Evolutionary conservation across 2,113 vertebrate species (phyloP).

Genomic region (Bungarus multicinctus): DNA sequence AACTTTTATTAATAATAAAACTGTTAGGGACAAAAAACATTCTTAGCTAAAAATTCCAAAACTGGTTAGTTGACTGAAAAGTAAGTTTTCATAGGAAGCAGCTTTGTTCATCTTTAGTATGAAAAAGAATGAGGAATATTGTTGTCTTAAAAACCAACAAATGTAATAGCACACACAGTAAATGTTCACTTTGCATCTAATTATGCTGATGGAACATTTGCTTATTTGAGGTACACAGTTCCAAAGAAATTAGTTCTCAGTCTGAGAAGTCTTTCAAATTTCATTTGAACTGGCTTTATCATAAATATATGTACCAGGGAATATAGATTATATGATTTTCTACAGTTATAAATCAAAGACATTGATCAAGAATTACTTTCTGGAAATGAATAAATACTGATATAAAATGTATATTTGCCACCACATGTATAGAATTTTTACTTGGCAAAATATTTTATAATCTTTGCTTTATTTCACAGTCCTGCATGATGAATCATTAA

Average conservation of each 20-base stretch:
- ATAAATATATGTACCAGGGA: neutral
- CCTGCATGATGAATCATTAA: neutral
- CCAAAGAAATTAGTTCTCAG: neutral
- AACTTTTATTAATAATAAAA: neutral
- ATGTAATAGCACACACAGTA: neutral
- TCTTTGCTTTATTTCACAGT: neutral
- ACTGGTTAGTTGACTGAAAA: neutral
- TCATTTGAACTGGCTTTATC: neutral
- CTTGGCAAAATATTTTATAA: neutral
- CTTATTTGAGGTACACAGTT: neutral
- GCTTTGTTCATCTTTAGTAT: neutral
- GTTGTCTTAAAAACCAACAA: neutral
- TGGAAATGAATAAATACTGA: neutral
- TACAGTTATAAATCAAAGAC: neutral
- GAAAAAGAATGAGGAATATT: neutral
- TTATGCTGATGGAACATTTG: neutral
- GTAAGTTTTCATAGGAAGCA: neutral
- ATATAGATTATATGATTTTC: neutral
- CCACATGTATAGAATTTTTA: neutral
- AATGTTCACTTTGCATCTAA: neutral
- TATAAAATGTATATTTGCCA: neutral
- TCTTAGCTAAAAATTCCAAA: neutral
- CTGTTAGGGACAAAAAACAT: neutral
- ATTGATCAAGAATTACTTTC: neutral
- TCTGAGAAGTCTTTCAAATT: slow-evolving; percentile 13